These are phyloP conservation scores for Cephalopterus ornatus DNA, from an alignment of 2,113 vertebrate species.

Conservation along the genomic window DNA sequence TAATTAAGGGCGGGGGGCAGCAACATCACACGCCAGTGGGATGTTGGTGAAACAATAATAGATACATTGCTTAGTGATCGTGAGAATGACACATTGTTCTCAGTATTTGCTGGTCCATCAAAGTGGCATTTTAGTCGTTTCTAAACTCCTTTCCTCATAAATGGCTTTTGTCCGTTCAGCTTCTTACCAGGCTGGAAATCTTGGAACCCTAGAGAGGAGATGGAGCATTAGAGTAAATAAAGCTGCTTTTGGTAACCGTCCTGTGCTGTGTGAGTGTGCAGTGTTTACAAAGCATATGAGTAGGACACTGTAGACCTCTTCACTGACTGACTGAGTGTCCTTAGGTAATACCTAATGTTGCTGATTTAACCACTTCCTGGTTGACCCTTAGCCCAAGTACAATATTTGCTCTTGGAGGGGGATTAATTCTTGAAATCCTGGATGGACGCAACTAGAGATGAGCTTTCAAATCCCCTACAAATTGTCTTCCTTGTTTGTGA, in stretches of 20 bases:
- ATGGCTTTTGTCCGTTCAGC: background rate
- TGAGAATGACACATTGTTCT: background rate
- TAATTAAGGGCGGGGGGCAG: background rate
- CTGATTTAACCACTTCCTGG: constrained; percentile 46
- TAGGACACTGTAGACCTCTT: background rate
- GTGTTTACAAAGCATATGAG: background rate
- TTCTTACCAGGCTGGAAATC: background rate
- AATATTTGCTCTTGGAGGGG: constrained; percentile 11
- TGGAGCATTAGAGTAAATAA: constrained; percentile 43
- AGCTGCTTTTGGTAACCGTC: constrained; percentile 30
- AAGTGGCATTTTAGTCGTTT: background rate
- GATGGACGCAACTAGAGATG: background rate
- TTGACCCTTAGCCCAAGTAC: constrained; percentile 42
- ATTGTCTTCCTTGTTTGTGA: constrained; percentile 27
- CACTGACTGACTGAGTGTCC: background rate
- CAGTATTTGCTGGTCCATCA: background rate
- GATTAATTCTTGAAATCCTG: constrained; percentile 60
- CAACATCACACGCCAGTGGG: background rate
- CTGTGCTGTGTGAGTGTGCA: background rate
- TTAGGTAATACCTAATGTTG: constrained; percentile 55
- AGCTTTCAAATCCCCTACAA: constrained; percentile 62
- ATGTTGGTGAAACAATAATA: background rate
- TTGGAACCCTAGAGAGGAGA: background rate
- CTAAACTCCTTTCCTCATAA: background rate
- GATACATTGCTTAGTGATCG: background rate